Conservation (phyloP, 2,888 invertebrate species). For the Abrostola tripartita region DNA sequence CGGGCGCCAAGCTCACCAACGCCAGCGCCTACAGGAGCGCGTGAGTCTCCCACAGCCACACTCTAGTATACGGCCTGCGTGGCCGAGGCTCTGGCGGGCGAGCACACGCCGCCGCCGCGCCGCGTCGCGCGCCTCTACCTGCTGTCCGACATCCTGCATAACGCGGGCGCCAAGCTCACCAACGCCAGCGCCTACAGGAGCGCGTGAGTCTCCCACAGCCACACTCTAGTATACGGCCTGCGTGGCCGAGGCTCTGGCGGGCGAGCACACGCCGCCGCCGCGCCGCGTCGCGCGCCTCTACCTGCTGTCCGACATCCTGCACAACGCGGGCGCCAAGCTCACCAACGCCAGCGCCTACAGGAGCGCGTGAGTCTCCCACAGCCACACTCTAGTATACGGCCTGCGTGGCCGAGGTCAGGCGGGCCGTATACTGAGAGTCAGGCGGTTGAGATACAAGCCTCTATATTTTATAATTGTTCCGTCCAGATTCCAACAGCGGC, state of each 20-base stretch:
- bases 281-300: slow-evolving; percentile 98
- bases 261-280: slow-evolving; percentile 79
- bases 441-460: neutral
- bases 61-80: too few species aligned
- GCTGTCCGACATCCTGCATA: slow-evolving; percentile 98
- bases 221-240: too few species aligned
- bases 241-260: slow-evolving; percentile 95
- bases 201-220: too few species aligned
- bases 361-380: slow-evolving; percentile 94
- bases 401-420: slow-evolving; percentile 95
- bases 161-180: slow-evolving; percentile 98
- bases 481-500: slow-evolving; percentile 94
- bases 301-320: slow-evolving; percentile 98
- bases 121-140: slow-evolving; percentile 98
- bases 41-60: too few species aligned
- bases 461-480: neutral
- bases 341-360: slow-evolving; percentile 98
- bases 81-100: slow-evolving; percentile 94
- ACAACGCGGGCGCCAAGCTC: slow-evolving; percentile 98
- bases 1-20: slow-evolving; percentile 98
- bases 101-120: slow-evolving; percentile 93
- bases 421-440: slow-evolving; percentile 71
- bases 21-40: slow-evolving; percentile 97
- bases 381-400: too few species aligned
- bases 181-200: slow-evolving; percentile 98